Evolutionary conservation across 2,797 vertebrate genomes (phyloP), one percentile per base, ranked within the genome.

Genomic region (Centropyge bicolor): DNA sequence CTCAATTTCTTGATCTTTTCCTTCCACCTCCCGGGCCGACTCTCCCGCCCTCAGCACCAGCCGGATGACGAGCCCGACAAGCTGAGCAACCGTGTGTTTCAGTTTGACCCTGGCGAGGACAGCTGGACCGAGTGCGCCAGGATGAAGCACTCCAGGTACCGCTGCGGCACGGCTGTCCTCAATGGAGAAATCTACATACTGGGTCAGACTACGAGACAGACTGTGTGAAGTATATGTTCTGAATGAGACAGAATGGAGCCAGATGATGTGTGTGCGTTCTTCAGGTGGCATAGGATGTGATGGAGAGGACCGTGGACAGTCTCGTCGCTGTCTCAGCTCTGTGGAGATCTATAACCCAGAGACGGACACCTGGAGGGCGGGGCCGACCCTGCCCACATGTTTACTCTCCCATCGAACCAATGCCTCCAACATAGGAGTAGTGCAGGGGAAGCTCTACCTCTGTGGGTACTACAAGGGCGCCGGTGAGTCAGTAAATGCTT

Each of bases 291-390:
- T 98, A 80, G 97, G 97, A 31, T 98, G 97, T 60, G 80, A 94
- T n/a, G 96, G 96, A 51, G 94, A 76, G 31, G 97, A 98, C 86
- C 88, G 83, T 68, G 97, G 97, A 67, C 97, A 98, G 77, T 95
- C 95, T 6, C 95, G 97, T 16, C 95, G 95, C 76, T 97, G 96
- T 70, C 95, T 98, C 2, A 97, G 97, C 76, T 94, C 91, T 0
- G 96, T 98, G 81, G 97, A 98, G 90, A 97, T 98, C 83, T 97
- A 97, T 79, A 97, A 97, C 71, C 93, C 96, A 1, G 96, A 96
- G 1, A 93, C 95, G 72, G 95, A 98, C 84, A 96, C 96, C 27
- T 98, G 97, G 97, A 95, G 96, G 80, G 88, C 93, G 0, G 97
- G 97, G 13, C 96, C 97, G 0, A 74, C 94, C 0, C 90, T 98